Conservation (phyloP, 2,888 invertebrate species). For the Drosophila eohydei region DNA sequence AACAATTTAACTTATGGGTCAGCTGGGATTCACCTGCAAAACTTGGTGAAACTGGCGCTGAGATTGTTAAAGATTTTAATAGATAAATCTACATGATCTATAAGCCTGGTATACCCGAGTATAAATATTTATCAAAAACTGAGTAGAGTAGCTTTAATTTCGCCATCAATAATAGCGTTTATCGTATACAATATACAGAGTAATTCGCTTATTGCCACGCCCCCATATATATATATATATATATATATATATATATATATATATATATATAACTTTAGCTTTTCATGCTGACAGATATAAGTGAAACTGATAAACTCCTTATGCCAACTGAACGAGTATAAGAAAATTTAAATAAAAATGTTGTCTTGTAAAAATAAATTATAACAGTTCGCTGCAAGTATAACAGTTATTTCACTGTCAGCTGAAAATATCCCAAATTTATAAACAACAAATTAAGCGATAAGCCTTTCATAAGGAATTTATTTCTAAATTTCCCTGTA, state of each 20-base stretch:
- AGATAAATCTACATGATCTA: neutral
- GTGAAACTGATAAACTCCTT: neutral
- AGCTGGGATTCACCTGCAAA: neutral
- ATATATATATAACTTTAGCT: no score
- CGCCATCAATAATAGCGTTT: no score
- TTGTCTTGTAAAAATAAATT: neutral
- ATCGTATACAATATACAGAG: no score
- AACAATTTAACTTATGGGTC: neutral
- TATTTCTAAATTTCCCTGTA: conserved; percentile 3
- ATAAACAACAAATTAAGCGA: neutral
- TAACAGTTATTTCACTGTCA: neutral
- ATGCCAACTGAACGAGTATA: neutral
- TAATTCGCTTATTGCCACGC: no score
- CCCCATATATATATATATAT: no score
- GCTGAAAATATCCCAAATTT: conserved; percentile 2
- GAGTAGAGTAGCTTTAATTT: no score
- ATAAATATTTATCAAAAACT: no score
- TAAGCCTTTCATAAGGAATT: neutral
- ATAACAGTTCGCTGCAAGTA: neutral
- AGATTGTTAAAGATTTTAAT: neutral
- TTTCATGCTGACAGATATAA: no score
- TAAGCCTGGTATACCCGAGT: no score
- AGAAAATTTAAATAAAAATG: neutral
- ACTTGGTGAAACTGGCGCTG: neutral
- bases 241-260: no score